These are phyloP conservation scores for Psilopsiagon aurifrons DNA, from an alignment of 2,113 vertebrate species.

Conservation along the genomic window DNA sequence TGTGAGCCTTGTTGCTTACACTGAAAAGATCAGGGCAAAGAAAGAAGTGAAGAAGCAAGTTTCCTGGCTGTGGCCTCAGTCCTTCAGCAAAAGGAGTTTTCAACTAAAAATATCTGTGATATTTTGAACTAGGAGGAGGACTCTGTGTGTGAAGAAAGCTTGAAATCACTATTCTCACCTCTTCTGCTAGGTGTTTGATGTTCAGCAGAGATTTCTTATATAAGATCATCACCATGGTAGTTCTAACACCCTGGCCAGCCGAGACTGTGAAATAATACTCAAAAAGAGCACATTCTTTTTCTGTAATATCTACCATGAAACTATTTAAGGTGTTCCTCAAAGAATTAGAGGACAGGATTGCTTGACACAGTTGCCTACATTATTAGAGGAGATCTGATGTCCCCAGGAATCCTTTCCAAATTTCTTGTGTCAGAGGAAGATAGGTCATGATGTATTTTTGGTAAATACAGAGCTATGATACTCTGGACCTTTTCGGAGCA, in stretches of 20 bases:
- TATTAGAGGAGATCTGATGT: background rate
- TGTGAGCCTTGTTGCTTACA: background rate
- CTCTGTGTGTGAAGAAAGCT: background rate
- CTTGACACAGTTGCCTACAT: background rate
- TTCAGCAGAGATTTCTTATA: background rate
- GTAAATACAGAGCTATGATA: background rate
- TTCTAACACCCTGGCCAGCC: background rate
- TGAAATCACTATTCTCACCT: slow-evolving; percentile 10
- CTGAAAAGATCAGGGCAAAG: background rate
- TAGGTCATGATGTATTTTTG: background rate
- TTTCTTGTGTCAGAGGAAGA: background rate
- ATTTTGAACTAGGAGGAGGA: background rate
- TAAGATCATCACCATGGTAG: background rate
- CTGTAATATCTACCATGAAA: background rate
- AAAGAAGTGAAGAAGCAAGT: background rate
- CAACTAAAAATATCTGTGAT: background rate
- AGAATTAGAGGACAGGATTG: background rate
- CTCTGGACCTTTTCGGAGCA: background rate
- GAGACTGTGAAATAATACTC: background rate
- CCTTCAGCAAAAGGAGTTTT: background rate
- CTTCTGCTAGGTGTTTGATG: background rate
- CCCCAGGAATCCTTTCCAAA: background rate
- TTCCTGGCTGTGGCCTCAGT: background rate
- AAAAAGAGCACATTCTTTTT: background rate
- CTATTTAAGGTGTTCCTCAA: background rate